Evolutionary conservation across 2,888 invertebrate species (phyloP).

Genomic region (Odontocolon sp.): DNA sequence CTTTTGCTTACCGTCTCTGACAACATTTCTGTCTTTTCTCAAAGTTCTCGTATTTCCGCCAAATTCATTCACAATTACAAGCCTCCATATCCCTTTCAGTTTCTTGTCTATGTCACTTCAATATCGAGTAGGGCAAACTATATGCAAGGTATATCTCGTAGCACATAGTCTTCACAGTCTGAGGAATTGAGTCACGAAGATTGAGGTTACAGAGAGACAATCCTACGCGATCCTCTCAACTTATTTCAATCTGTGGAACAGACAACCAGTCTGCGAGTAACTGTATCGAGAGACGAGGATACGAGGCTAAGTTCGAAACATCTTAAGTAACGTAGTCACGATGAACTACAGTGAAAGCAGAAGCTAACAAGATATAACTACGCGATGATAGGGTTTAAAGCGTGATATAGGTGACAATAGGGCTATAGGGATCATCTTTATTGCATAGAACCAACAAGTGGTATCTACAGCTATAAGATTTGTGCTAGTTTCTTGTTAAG

Average conservation of each 20-base stretch:
- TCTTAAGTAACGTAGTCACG: conserved; percentile 1
- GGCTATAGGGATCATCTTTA: too few species aligned
- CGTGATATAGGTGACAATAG: too few species aligned
- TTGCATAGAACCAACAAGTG: too few species aligned
- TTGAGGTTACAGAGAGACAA: not conserved
- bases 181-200: conserved; percentile 35
- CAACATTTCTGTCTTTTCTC: conserved; percentile 11
- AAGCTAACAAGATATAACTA: too few species aligned
- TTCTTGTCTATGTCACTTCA: not conserved
- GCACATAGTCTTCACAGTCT: conserved; percentile 20
- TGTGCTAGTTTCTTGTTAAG: too few species aligned
- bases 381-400: too few species aligned
- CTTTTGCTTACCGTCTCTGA: conserved; percentile 40
- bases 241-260: not conserved
- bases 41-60: conserved; percentile 23
- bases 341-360: too few species aligned
- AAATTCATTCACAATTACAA: conserved; percentile 1
- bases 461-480: too few species aligned
- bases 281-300: not conserved
- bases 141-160: too few species aligned
- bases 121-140: conserved; percentile 41
- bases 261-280: not conserved
- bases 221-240: conserved; percentile 1
- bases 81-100: not conserved
- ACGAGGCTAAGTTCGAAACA: conserved; percentile 20